These are phyloP conservation scores for Hoplodrina blanda DNA, from an alignment of 2,888 invertebrate genomes.

Conservation along the genomic window DNA sequence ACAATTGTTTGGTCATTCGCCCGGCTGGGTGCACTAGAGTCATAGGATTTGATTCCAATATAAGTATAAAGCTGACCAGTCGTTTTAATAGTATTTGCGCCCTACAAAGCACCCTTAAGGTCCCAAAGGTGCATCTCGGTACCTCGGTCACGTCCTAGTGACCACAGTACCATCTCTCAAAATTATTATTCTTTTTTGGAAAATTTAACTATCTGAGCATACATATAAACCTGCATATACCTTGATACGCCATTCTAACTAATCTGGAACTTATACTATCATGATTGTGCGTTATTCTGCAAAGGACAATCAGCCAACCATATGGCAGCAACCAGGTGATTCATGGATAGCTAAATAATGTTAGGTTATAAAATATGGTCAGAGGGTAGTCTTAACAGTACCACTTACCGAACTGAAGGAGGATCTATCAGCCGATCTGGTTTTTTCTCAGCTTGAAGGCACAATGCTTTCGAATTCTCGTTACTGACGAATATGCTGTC, in stretches of 20 bases:
- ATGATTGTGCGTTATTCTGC: no score
- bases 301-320: no score
- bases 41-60: no score
- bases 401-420: conserved; percentile 73
- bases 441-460: conserved; percentile 80
- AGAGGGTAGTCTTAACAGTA: conserved; percentile 6
- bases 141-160: no score
- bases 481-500: conserved; percentile 80
- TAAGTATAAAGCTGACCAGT: no score
- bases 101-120: no score
- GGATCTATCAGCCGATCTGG: conserved; percentile 79
- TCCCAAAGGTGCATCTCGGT: no score
- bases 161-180: no score
- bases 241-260: neutral
- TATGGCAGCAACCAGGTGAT: neutral
- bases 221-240: no score
- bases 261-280: neutral
- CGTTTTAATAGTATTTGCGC: no score
- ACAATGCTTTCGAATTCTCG: conserved; percentile 81
- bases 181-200: neutral
- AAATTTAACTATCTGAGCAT: neutral
- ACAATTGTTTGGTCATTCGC: no score
- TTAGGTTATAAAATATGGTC: conserved; percentile 25
- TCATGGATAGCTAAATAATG: neutral
- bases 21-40: no score